A percentile compares a stretch with the other conserved stretches of the same genome.
Conservation (phyloP, 2,888 invertebrate species). For the Dilophus febrilis region DNA sequence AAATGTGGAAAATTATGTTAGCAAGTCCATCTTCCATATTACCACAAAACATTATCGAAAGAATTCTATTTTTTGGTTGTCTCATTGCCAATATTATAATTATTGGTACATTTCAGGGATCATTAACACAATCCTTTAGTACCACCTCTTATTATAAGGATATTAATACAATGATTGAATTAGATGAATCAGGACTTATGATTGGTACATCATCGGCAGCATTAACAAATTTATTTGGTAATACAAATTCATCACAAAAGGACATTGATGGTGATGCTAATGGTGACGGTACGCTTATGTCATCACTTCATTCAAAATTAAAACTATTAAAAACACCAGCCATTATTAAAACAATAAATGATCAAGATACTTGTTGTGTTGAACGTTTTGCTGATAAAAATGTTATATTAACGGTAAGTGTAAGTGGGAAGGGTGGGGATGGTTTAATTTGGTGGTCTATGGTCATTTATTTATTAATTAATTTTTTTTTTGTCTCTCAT, state of each 20-base stretch:
- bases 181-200: constrained; percentile 26
- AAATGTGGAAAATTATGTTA: constrained; percentile 13
- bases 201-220: constrained; percentile 23
- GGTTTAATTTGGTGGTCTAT: no score
- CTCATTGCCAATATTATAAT: constrained; percentile 28
- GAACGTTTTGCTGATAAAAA: constrained; percentile 24
- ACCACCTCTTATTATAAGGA: constrained; percentile 27
- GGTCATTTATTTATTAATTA: no score
- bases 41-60: constrained; percentile 11
- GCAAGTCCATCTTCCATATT: constrained; percentile 10
- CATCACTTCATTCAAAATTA: constrained; percentile 10
- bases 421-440: not conserved
- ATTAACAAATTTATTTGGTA: constrained; percentile 20
- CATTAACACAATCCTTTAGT: constrained; percentile 28
- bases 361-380: constrained; percentile 17
- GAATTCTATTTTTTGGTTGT: constrained; percentile 19
- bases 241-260: constrained; percentile 7
- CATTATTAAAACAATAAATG: constrained; percentile 11
- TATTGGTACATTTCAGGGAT: constrained; percentile 21
- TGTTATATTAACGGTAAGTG: constrained; percentile 15
- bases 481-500: constrained; percentile 4
- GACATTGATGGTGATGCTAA: no score
- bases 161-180: constrained; percentile 26
- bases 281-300: constrained; percentile 3
- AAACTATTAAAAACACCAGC: constrained; percentile 3